Evolutionary conservation across 2,888 invertebrate genomes (phyloP), one percentile per base, ranked within the genome.

Genomic region (Watsonalla cultraria): DNA sequence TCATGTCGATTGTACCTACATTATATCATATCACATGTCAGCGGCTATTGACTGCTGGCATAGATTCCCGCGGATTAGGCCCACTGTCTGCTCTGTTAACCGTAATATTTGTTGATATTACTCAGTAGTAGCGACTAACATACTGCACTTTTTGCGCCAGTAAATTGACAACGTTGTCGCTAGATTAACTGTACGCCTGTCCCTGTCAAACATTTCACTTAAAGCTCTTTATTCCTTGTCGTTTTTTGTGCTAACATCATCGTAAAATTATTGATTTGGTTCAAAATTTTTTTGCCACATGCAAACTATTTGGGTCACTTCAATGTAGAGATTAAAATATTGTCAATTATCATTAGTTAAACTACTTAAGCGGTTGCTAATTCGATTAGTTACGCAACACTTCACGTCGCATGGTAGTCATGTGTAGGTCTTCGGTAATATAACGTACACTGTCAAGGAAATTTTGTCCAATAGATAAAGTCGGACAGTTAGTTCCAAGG

Each of bases 41-140:
- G 45, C 64, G 64, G 46, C 57, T 72, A 74, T 71, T 73, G 64
- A 62, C 61, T 64, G 66, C 68, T 77, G 74, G 74, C 77, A 78
- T 67, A 74, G 66, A 74, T 80, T 73, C 61, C 55, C 57, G 51
- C 53, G 68, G 78, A 82, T 80, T 80, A 79, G 77, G 73, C 53
- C 54, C 74, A 61, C 65, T 65, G 65, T 70, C 69, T 68, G 65
- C 64, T 70, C 68, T 71, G 64, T 52, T 79, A 77, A 82, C 84
- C 80, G 77, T 78, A 78, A 77, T 81, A 69, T 71, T 63, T 56
- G 64, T 65, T 65, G 74, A 75, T 73, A 77, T 71, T 66, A 68
- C 62, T 54, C 61, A 64, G 24, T 24, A 4, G 24, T 66, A 13
- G 33, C 49, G 37, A 70, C 64, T 65, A 66, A 70, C 71, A 65